phyloP scores from a whole-genome alignment of 2,888 invertebrate genomes.

The Anoncus sp. region DNA sequence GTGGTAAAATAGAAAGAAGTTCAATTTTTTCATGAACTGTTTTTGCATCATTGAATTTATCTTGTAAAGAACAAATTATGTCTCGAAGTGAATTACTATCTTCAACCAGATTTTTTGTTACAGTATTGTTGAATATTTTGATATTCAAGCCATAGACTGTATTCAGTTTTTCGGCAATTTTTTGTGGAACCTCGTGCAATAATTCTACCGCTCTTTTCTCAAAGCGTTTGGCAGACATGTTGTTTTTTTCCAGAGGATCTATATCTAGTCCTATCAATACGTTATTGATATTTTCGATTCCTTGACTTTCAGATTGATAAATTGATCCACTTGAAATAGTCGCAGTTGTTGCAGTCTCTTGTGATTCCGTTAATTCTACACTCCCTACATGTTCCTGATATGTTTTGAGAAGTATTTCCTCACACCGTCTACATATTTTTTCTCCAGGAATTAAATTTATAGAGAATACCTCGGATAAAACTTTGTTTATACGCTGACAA shows the following conservation, averaged over 20 bases:
- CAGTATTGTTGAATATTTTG: background rate
- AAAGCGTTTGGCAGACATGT: background rate
- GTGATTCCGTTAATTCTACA: no score
- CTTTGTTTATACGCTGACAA: no score
- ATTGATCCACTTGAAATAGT: background rate
- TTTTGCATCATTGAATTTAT: background rate
- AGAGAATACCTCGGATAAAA: no score
- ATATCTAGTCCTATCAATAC: background rate
- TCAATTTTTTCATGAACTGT: background rate
- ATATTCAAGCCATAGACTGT: background rate
- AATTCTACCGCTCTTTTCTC: background rate
- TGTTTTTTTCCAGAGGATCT: background rate
- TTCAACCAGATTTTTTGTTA: background rate
- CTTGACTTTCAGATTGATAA: slow-evolving; percentile 7
- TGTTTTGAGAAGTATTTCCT: no score
- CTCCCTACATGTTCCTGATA: no score
- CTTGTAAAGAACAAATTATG: background rate
- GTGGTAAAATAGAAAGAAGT: background rate
- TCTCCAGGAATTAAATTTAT: no score
- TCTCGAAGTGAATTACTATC: background rate
- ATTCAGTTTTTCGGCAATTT: background rate
- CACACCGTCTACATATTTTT: no score
- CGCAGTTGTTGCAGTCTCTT: no score
- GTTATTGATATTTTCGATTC: background rate
- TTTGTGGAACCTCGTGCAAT: background rate